Evolutionary conservation across 2,888 invertebrate genomes (phyloP).

Genomic region (Zele albiditarsus): DNA sequence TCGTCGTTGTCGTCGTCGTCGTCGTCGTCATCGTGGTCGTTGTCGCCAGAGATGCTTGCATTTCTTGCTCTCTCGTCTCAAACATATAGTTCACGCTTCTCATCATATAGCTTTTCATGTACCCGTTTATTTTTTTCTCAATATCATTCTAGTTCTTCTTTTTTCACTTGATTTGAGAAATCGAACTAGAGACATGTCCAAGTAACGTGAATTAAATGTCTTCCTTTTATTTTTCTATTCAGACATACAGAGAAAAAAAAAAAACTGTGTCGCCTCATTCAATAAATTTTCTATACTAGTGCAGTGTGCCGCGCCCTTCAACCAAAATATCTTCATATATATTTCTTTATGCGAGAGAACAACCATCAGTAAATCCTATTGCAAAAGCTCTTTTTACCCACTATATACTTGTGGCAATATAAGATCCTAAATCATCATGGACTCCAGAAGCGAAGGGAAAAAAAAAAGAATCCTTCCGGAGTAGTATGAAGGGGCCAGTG

Average conservation of each 20-base stretch:
- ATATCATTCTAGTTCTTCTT: background rate
- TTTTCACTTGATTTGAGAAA: background rate
- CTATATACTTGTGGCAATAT: slow-evolving; percentile 6
- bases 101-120: background rate
- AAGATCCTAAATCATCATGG: slow-evolving; percentile 38
- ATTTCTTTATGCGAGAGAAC: background rate
- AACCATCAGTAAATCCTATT: slow-evolving; percentile 26
- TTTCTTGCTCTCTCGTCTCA: slow-evolving; percentile 26
- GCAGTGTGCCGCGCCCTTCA: background rate
- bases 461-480: slow-evolving; percentile 39
- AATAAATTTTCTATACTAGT: background rate
- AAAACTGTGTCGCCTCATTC: background rate
- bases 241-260: background rate
- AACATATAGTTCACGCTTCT: background rate
- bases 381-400: slow-evolving; percentile 30
- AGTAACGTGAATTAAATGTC: background rate
- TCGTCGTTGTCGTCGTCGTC: slow-evolving; percentile 30
- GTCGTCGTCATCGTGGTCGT: background rate
- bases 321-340: background rate
- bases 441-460: background rate
- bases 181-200: background rate
- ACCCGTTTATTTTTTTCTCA: background rate
- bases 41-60: slow-evolving; percentile 4
- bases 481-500: slow-evolving; percentile 25
- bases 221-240: no score